These are phyloP conservation scores for Oncorhynchus masou DNA, from an alignment of 2,113 vertebrate species.

Conservation along the genomic window DNA sequence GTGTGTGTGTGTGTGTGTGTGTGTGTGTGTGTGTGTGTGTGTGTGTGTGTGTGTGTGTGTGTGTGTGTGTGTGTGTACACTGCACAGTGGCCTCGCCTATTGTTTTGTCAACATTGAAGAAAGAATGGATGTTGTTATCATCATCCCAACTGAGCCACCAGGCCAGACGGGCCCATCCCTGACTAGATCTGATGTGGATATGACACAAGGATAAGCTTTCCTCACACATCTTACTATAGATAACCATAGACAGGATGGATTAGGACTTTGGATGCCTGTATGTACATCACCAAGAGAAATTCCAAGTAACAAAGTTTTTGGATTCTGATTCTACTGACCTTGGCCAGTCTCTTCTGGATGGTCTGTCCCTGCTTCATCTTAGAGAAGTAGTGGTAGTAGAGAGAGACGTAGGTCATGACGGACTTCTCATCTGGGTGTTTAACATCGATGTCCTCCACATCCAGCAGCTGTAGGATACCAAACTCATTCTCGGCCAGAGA, in stretches of 20 bases:
- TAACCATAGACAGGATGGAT: not conserved
- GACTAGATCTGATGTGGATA: not conserved
- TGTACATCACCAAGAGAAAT: too few species aligned
- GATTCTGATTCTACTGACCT: constrained; percentile 63
- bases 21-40: not conserved
- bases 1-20: not conserved
- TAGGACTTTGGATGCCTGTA: too few species aligned
- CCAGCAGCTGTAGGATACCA: constrained; percentile 84
- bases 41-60: not conserved
- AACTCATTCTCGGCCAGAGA: constrained; percentile 78
- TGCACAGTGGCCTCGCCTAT: not conserved
- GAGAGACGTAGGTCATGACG: constrained; percentile 90
- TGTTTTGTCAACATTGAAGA: not conserved
- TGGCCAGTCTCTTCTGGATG: constrained; percentile 80
- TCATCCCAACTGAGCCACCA: not conserved
- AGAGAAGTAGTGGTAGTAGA: constrained; percentile 90
- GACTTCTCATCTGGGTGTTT: constrained; percentile 84
- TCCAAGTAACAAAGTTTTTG: too few species aligned
- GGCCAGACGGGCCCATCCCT: not conserved
- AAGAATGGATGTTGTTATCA: not conserved
- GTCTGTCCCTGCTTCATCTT: constrained; percentile 83
- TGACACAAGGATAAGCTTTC: not conserved
- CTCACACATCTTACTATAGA: not conserved
- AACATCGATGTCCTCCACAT: constrained; percentile 82
- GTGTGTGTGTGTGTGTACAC: not conserved